Evolutionary conservation across 92 coral and sea anemone species (phyloP).

Genomic region (Zoanthus solanderi): DNA sequence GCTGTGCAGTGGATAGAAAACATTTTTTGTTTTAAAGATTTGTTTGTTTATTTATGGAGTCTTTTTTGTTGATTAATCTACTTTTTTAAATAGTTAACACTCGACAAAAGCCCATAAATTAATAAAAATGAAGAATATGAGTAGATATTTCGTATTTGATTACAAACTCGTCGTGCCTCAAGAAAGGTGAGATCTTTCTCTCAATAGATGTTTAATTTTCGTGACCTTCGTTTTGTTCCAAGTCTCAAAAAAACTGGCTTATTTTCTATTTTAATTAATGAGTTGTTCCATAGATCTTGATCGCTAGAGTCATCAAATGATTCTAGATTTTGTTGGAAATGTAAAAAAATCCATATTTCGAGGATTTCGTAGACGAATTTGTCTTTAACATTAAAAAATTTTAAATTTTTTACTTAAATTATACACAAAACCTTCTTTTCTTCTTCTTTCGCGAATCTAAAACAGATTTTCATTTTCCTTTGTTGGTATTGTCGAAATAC

Average conservation of each 20-base stretch:
- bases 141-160: not conserved
- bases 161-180: not conserved
- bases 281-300: not conserved
- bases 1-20: too few relatives aligned
- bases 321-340: not conserved
- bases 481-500: not conserved
- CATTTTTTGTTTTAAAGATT: not conserved
- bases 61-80: not conserved
- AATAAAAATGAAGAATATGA: not conserved
- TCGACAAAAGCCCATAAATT: not conserved
- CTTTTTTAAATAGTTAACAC: too few relatives aligned
- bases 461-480: not conserved
- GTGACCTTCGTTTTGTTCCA: not conserved
- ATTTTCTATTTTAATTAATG: not conserved
- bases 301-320: not conserved
- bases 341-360: not conserved
- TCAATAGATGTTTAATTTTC: not conserved
- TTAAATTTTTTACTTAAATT: not conserved
- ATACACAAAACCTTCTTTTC: not conserved
- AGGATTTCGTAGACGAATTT: not conserved
- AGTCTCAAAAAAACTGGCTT: not conserved
- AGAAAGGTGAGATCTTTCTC: not conserved
- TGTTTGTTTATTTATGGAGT: not conserved
- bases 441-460: not conserved
- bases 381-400: not conserved